Base-by-base conservation (phyloP, 2,888 invertebrate species). In the Volucella inflata region DNA sequence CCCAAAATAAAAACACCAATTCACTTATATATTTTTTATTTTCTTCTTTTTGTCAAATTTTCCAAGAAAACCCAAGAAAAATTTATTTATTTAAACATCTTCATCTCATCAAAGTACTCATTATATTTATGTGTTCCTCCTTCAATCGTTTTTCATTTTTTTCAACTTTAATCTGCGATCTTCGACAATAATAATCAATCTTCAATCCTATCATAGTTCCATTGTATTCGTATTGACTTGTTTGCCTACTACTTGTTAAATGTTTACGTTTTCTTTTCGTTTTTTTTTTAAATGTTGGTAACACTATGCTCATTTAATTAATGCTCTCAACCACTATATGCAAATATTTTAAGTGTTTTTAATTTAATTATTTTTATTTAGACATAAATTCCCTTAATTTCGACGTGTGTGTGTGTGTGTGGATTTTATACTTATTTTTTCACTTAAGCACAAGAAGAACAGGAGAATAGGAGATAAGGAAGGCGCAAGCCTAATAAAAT, bases 1-100 rank as follows among this genome's bases (percentile, higher is more conserved):
- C 11, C 46, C 21, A 3, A 59, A 65, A 53, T 51, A 51, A 87
- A 84, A 83, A 87, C 62, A 59, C 78, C 14, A 48, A 60, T 12
- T 4, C 12, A 44, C 6, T 30, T 30, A 0, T 30, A 0, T 30
- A 30, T 30, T 30, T 30, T 30, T 30, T 30, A 30, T 16, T 30
- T 50, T 59, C 53, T 55, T 78, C 76, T 57, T 55, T 71, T 81
- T 80, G 65, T 68, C 75, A 75, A 75, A 79, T 87, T 81, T 82
- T 82, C 77, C 87, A 82, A 67, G 87, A 68, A 88, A 87, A 82
- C 64, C 83, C 79, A 77, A 71, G 64, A 79, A 79, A 80, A 87
- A 84, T 76, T 87, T 83, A 55, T 83, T 87, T 83, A 80, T 76
- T 81, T 74, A 10, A 57, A 68, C 70, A 65, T 55, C 57, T 71